These are phyloP conservation scores for Parnassius apollo DNA, from an alignment of 2,888 invertebrate species.

Conservation along the genomic window DNA sequence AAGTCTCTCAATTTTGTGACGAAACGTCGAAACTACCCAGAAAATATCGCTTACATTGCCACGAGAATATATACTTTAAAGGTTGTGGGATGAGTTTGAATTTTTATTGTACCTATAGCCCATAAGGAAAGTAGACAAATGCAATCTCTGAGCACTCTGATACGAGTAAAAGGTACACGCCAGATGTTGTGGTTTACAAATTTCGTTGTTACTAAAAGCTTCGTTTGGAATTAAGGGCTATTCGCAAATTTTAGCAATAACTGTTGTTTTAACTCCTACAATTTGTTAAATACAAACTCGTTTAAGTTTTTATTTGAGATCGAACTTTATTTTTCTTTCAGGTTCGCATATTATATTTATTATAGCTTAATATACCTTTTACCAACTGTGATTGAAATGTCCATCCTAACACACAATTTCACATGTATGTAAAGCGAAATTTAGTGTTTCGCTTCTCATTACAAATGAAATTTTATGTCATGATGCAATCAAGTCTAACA, in stretches of 20 bases:
- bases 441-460: too few relatives aligned
- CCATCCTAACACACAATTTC: too few relatives aligned
- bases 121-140: conserved; percentile 58
- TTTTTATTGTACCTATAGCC: conserved; percentile 33
- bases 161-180: conserved; percentile 49
- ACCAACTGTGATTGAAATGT: too few relatives aligned
- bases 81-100: conserved; percentile 30
- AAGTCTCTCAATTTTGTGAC: conserved; percentile 46
- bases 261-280: conserved; percentile 21
- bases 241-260: conserved; percentile 37
- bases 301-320: too few relatives aligned
- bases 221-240: conserved; percentile 53
- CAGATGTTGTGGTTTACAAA: conserved; percentile 77
- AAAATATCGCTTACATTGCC: conserved; percentile 35
- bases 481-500: too few relatives aligned
- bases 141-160: conserved; percentile 66
- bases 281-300: conserved; percentile 2
- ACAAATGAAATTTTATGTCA: too few relatives aligned
- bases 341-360: too few relatives aligned
- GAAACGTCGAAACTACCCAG: conserved; percentile 53
- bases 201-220: conserved; percentile 74
- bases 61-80: conserved; percentile 39
- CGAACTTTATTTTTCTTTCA: too few relatives aligned
- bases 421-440: too few relatives aligned
- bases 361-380: too few relatives aligned